These are phyloP conservation scores for Tenthredo livida DNA, from an alignment of 2,888 invertebrate species.

Conservation along the genomic window DNA sequence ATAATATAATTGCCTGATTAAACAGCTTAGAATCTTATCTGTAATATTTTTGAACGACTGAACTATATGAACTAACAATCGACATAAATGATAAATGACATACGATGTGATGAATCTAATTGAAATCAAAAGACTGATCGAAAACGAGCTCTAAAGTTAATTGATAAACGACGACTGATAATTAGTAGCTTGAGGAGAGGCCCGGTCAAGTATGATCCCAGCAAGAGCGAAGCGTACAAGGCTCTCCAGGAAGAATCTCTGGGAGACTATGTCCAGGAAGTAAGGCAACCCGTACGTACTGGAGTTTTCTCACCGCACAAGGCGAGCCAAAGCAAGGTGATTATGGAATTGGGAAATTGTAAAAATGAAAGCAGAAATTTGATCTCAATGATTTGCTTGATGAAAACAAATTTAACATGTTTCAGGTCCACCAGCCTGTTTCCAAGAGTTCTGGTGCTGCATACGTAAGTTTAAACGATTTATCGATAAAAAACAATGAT, in stretches of 20 bases:
- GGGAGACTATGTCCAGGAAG: slow-evolving; percentile 84
- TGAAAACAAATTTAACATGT: neutral
- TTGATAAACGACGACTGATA: neutral
- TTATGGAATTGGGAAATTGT: too few relatives aligned
- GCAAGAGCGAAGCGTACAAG: slow-evolving; percentile 93
- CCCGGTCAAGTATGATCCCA: slow-evolving; percentile 90
- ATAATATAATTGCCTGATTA: neutral
- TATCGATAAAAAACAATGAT: neutral
- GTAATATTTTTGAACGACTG: neutral
- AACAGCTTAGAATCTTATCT: neutral
- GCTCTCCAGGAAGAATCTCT: slow-evolving; percentile 88
- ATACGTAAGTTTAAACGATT: slow-evolving; percentile 65
- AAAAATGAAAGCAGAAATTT: neutral
- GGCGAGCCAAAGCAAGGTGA: slow-evolving; percentile 75
- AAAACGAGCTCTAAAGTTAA: neutral
- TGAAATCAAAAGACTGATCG: neutral
- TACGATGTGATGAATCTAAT: neutral
- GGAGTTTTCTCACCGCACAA: slow-evolving; percentile 88
- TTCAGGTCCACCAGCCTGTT: slow-evolving; percentile 65
- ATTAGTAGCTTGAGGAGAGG: slow-evolving; percentile 79
- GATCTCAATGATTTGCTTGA: neutral
- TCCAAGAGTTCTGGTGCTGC: slow-evolving; percentile 69
- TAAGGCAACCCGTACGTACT: slow-evolving; percentile 85
- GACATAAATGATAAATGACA: neutral
- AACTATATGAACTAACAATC: neutral